A percentile compares a stretch with the other conserved stretches of the same genome.
These are phyloP conservation scores for Phrynocephalus forsythii DNA, from an alignment of 2,797 vertebrate species.

Conservation along the genomic window DNA sequence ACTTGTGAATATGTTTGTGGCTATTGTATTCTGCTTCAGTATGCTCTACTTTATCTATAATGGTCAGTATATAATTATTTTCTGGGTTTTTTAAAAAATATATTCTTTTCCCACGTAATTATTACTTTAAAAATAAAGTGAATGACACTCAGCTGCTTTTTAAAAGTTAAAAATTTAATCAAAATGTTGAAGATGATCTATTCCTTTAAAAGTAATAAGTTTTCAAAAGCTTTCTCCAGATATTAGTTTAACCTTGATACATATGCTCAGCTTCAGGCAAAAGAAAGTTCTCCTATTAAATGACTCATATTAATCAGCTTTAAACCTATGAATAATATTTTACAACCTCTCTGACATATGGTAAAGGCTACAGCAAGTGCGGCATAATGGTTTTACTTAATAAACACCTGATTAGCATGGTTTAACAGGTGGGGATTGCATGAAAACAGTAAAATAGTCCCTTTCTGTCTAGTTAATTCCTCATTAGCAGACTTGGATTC, in stretches of 20 bases:
- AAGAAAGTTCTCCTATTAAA: slow-evolving; percentile 70
- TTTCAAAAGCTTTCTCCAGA: slow-evolving; percentile 40
- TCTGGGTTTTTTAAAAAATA: neutral
- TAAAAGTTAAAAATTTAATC: neutral
- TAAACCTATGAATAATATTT: slow-evolving; percentile 81
- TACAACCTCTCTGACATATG: slow-evolving; percentile 81
- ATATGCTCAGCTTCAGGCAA: slow-evolving; percentile 68
- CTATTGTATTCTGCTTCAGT: neutral
- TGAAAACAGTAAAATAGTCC: slow-evolving; percentile 77
- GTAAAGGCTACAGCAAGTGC: slow-evolving; percentile 73
- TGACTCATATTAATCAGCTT: slow-evolving; percentile 77
- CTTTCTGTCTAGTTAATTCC: slow-evolving; percentile 81
- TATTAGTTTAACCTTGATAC: slow-evolving; percentile 76
- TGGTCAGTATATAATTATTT: neutral
- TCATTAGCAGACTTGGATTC: slow-evolving; percentile 80
- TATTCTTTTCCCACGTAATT: neutral
- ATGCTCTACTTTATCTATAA: neutral
- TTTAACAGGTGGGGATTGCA: slow-evolving; percentile 78
- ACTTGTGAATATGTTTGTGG: neutral
- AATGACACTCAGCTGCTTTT: slow-evolving; percentile 1
- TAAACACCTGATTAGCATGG: slow-evolving; percentile 85
- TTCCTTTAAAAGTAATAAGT: slow-evolving; percentile 61
- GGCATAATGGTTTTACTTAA: slow-evolving; percentile 82
- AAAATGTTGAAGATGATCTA: slow-evolving; percentile 35
- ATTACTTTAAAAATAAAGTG: slow-evolving; percentile 1